These are phyloP conservation scores for Thereva unica DNA, from an alignment of 2,888 invertebrate genomes.

Conservation along the genomic window DNA sequence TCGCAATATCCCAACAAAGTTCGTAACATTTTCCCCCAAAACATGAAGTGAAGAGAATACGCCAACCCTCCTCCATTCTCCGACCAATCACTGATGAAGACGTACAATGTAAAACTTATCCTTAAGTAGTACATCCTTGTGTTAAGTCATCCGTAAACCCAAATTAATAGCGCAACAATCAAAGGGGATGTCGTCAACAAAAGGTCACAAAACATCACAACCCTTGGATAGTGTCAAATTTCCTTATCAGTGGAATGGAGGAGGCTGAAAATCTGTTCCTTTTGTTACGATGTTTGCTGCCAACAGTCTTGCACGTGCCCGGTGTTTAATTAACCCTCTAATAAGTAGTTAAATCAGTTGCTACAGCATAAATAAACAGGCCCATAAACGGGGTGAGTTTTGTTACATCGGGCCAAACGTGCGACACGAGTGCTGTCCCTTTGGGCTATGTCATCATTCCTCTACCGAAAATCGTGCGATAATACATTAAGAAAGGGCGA, in stretches of 20 bases:
- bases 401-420: conserved; percentile 5
- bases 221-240: conserved; percentile 2
- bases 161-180: conserved; percentile 34
- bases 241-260: not conserved
- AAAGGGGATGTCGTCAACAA: conserved; percentile 15
- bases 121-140: not conserved
- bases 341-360: conserved; percentile 43
- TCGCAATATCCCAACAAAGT: too few relatives aligned
- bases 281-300: conserved; percentile 28
- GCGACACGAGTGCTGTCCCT: too few relatives aligned
- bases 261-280: conserved; percentile 14
- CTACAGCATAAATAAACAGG: conserved; percentile 39
- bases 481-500: too few relatives aligned
- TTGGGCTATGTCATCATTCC: too few relatives aligned
- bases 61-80: too few relatives aligned
- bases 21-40: too few relatives aligned
- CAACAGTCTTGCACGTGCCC: conserved; percentile 44
- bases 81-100: too few relatives aligned
- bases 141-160: conserved; percentile 29
- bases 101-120: too few relatives aligned
- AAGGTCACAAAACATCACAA: conserved; percentile 12
- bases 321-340: conserved; percentile 46
- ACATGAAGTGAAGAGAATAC: too few relatives aligned
- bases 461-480: too few relatives aligned
- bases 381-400: not conserved